phyloP scores from a whole-genome alignment of 1,140 invertebrate species.

The Drosophila pseudoobscura region DNA sequence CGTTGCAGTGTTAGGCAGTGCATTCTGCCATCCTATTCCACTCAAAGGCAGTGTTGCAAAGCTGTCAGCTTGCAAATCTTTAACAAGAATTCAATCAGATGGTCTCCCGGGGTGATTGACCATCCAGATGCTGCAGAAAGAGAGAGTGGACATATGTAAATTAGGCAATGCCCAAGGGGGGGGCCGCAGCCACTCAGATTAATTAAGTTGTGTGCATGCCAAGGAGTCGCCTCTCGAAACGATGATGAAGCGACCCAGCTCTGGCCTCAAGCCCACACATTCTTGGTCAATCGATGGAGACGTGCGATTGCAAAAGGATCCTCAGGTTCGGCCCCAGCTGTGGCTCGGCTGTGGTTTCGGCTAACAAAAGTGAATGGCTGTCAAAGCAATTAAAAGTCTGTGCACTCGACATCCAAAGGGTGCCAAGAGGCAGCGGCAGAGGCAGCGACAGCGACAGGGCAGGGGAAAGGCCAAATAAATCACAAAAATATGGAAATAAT shows the following conservation, averaged over 20 bases:
- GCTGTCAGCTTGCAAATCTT: too few species aligned
- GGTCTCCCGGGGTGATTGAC: too few species aligned
- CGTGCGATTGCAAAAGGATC: slow-evolving; percentile 63
- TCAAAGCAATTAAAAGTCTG: slow-evolving; percentile 33
- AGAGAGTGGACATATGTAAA: slow-evolving; percentile 1
- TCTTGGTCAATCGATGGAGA: slow-evolving; percentile 49
- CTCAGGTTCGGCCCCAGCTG: slow-evolving; percentile 10
- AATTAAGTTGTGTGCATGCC: slow-evolving; percentile 50
- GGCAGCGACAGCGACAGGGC: neutral
- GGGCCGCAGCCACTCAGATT: slow-evolving; percentile 20
- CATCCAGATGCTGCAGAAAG: neutral
- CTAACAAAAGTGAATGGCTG: slow-evolving; percentile 30
- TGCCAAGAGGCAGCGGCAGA: too few species aligned
- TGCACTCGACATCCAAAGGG: slow-evolving; percentile 10
- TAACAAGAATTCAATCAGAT: too few species aligned
- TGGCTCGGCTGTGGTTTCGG: too few species aligned
- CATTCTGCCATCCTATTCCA: too few species aligned
- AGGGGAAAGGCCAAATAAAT: slow-evolving; percentile 2
- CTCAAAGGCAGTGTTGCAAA: too few species aligned
- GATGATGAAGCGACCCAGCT: too few species aligned
- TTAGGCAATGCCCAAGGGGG: slow-evolving; percentile 30
- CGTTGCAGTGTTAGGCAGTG: too few species aligned
- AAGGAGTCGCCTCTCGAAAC: slow-evolving; percentile 25
- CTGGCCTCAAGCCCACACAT: slow-evolving; percentile 13
- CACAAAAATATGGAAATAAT: slow-evolving; percentile 28